Evolutionary conservation across 1,140 invertebrate genomes (phyloP).

Genomic region (Mizuhopecten yessoensis): DNA sequence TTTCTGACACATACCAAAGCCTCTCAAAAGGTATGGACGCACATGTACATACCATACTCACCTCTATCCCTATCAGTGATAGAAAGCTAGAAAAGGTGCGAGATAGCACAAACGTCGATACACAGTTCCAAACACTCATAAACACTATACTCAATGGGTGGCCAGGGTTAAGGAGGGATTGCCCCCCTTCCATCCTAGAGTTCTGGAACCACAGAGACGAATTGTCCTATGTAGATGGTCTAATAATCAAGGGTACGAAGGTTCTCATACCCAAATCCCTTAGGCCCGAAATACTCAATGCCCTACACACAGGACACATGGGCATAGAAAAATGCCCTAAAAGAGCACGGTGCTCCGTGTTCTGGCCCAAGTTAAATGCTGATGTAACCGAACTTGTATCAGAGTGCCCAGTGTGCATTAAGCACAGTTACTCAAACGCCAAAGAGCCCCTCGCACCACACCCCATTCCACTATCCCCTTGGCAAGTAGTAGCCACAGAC

Average conservation of each 20-base stretch:
- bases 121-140: too few species aligned
- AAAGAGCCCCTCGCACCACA: slow-evolving; percentile 63
- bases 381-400: slow-evolving; percentile 60
- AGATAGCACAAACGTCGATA: too few species aligned
- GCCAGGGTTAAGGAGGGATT: too few species aligned
- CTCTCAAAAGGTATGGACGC: too few species aligned
- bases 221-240: slow-evolving; percentile 53
- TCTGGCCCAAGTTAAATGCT: slow-evolving; percentile 62
- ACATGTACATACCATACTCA: slow-evolving; percentile 51
- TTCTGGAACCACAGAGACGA: too few species aligned
- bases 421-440: slow-evolving; percentile 42
- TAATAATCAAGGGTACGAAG: slow-evolving; percentile 64
- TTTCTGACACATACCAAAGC: slow-evolving; percentile 51
- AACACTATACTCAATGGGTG: too few species aligned
- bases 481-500: slow-evolving; percentile 64
- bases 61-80: slow-evolving; percentile 54
- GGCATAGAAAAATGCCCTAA: slow-evolving; percentile 60
- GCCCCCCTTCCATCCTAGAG: too few species aligned
- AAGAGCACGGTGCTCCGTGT: slow-evolving; percentile 60
- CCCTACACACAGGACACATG: slow-evolving; percentile 64
- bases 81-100: too few species aligned
- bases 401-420: slow-evolving; percentile 58
- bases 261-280: slow-evolving; percentile 56
- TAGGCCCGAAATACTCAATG: slow-evolving; percentile 56
- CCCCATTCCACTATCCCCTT: slow-evolving; percentile 64